Evolutionary conservation across 2,113 vertebrate species (phyloP), one percentile per base, ranked within the genome.

Genomic region (Caretta caretta): DNA sequence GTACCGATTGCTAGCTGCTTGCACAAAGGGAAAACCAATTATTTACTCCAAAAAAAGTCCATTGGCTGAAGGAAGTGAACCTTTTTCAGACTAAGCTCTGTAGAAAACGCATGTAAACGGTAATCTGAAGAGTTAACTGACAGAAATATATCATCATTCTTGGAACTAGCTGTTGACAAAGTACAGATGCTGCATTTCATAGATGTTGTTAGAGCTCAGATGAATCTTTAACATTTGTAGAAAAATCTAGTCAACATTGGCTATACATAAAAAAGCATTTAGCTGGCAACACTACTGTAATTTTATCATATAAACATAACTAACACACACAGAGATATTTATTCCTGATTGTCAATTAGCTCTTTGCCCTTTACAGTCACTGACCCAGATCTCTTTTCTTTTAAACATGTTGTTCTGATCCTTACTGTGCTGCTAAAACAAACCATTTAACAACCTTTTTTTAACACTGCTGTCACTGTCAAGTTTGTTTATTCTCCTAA

Each of bases 91-190:
- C 27, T n/a, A 9, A 80, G 92, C 72, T 93, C 94, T 97, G 89
- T 90, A 88, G 56, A 89, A 22, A 72, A 95, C 95, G 95, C 93
- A 17, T 48, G 62, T 42, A 48, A 79, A 57, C 0, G 6, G 46
- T 24, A 72, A 86, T 86, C 90, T 62, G 27, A 72, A 38, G 84
- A 91, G 86, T 78, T 92, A 90, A 88, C 76, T 84, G 92, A 93
- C 83, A 90, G 91, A 95, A 86, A 93, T 79, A 69, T 35, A 95
- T 92, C 80, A 93, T 9, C 87, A 84, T 20, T 94, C 92, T 90
- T 95, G 92, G 90, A 97, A 96, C 94, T 76, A 65, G 85, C 8
- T 54, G 82, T 69, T 93, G 96, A 97, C 88, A 92, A 96, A 96
- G 62, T 56, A 89, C 95, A 97, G 95, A 97, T 84, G 85, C 24